Evolutionary conservation across 2,888 invertebrate genomes (phyloP), one percentile per base, ranked within the genome.

Genomic region (Drosophila helvetica): DNA sequence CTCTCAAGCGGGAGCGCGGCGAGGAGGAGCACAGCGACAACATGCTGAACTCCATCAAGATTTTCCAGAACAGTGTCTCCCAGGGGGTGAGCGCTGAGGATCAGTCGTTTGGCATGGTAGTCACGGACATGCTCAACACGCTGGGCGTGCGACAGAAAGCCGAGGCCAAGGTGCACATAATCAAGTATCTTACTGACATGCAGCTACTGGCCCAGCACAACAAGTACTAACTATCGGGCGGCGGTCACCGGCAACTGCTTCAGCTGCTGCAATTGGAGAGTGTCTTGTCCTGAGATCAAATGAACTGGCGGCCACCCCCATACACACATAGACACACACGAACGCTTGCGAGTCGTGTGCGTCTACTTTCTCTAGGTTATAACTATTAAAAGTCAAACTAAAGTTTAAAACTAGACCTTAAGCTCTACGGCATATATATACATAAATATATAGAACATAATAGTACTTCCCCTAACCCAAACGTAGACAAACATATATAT

Each of bases 161-260:
- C 38, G 90, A 90, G 75, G 90, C 91, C n/a, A 90, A 90, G 77
- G 90, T 90, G 64, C 90, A 90, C 69, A 90, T 90, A 46, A 90
- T 90, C 12, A 90, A 90, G 77, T 91, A 90, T 86, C 81, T 90
- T 64, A 90, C 90, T 63, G 90, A 90, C 69, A 90, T 90, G 90
- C 90, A 90, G 79, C 75, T 90, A 78, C 80, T 90, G 77, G 90
- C 90, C 52, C 90, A 90, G 82, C 90, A 90, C 58, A 90, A 90
- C 74, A 90, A 90, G 79, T 90, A 90, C 78, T 90, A 84, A 88
- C 88, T 89, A 70, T 79, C 88, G 74, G 62, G 84, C 73, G 69
- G 67, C 46, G 65, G 56, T 66, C 66, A 67, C 27, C 69, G 63
- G 46, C 79, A 83, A 54, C 65, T 80, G 77, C 66, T 84, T 59